These are phyloP conservation scores for Chionoecetes opilio DNA, from an alignment of 1,140 invertebrate genomes.

Conservation along the genomic window DNA sequence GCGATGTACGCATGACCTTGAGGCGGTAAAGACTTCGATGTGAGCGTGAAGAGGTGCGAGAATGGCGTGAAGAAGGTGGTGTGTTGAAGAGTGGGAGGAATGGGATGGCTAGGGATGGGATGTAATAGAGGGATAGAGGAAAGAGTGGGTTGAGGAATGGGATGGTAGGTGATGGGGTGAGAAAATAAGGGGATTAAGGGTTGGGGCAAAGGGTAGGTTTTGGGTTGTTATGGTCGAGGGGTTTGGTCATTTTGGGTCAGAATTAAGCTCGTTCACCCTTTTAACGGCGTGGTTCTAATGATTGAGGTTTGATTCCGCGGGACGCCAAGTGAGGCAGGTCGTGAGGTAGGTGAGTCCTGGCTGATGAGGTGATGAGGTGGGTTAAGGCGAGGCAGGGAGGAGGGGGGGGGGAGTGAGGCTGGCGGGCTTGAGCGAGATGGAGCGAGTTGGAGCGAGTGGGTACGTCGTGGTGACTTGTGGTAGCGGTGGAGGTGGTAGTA, in stretches of 20 bases:
- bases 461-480: background rate
- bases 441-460: no score
- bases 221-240: background rate
- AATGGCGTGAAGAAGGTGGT: background rate
- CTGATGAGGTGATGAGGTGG: background rate
- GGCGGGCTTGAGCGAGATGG: conserved; percentile 33
- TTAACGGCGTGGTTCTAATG: background rate
- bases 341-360: background rate
- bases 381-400: background rate
- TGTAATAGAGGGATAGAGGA: background rate
- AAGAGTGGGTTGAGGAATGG: background rate
- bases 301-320: background rate
- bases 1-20: no score
- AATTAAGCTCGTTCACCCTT: background rate
- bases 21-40: no score
- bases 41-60: background rate
- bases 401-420: conserved; percentile 2
- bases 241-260: no score
- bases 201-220: background rate
- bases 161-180: background rate
- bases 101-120: background rate
- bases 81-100: background rate
- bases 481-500: conserved; percentile 5
- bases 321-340: background rate
- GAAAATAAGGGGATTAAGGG: background rate